Percentiles rank a stretch among this genome's conserved stretches.
phyloP scores from a whole-genome alignment of 2,113 vertebrate species.

The Bungarus multicinctus region DNA sequence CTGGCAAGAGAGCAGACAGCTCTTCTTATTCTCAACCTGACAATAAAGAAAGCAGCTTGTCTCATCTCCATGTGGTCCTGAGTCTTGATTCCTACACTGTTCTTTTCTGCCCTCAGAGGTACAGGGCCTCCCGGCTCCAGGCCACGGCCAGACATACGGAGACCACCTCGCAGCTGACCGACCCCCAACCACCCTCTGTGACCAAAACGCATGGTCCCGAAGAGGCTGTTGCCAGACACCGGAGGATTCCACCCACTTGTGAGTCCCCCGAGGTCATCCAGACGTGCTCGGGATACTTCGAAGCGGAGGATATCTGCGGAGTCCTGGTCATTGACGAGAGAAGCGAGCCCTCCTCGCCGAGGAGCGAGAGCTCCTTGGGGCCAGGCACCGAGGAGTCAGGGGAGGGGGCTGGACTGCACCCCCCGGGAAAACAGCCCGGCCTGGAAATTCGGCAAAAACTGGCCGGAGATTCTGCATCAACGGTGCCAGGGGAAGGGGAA shows the following conservation, averaged over 20 bases:
- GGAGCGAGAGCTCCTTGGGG: neutral
- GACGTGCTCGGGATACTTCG: conserved; percentile 32
- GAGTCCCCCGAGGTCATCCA: conserved; percentile 36
- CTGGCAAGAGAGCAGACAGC: too few relatives aligned
- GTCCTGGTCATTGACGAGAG: conserved; percentile 36
- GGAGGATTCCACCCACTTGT: conserved; percentile 29
- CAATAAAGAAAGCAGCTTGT: too few relatives aligned
- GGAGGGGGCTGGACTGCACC: neutral
- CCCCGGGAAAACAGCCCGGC: conserved; percentile 15
- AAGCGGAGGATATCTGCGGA: conserved; percentile 38
- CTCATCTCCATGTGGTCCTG: too few relatives aligned
- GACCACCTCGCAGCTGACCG: conserved; percentile 50
- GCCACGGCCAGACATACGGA: conserved; percentile 50
- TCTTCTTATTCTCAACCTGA: too few relatives aligned
- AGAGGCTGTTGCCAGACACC: conserved; percentile 16
- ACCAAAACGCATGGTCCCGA: conserved; percentile 12
- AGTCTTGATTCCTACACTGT: too few relatives aligned
- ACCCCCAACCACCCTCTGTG: conserved; percentile 31
- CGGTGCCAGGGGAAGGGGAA: neutral
- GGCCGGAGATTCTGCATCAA: neutral
- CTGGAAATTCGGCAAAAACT: conserved; percentile 26
- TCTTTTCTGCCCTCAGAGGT: conserved; percentile 62
- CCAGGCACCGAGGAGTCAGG: accelerated
- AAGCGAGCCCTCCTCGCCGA: neutral
- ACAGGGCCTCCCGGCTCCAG: conserved; percentile 67